Evolutionary conservation across 1,140 invertebrate species (phyloP).

Genomic region (Lasaia peninsularis): DNA sequence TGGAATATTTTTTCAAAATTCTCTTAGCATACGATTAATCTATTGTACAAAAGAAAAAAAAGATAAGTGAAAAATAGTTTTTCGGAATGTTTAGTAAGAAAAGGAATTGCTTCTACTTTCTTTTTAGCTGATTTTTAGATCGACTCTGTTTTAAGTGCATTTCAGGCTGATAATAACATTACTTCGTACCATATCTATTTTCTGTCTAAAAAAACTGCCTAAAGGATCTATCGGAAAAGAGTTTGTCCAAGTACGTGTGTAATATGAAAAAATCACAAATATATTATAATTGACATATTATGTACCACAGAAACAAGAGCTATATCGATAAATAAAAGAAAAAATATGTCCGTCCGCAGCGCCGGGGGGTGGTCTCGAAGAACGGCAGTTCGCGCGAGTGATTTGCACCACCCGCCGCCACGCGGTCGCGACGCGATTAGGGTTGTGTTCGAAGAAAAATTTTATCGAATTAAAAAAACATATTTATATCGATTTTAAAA

Average conservation of each 20-base stretch:
- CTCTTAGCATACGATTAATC: too few species aligned
- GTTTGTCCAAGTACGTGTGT: not conserved
- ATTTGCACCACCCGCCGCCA: slow-evolving; percentile 67
- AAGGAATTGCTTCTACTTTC: too few species aligned
- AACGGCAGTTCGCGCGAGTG: slow-evolving; percentile 72
- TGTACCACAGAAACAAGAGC: not conserved
- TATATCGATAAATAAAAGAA: slow-evolving; percentile 23
- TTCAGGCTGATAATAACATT: too few species aligned
- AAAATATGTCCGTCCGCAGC: slow-evolving; percentile 34
- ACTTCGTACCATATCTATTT: too few species aligned
- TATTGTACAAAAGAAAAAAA: too few species aligned
- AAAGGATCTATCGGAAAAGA: too few species aligned
- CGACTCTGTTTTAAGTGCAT: too few species aligned
- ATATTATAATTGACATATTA: slow-evolving; percentile 11
- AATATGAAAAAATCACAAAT: slow-evolving; percentile 22
- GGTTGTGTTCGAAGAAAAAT: slow-evolving; percentile 36
- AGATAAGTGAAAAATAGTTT: too few species aligned
- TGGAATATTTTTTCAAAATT: too few species aligned
- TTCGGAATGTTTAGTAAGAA: too few species aligned
- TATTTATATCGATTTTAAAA: slow-evolving; percentile 6
- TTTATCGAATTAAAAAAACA: slow-evolving; percentile 49
- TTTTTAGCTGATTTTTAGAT: too few species aligned
- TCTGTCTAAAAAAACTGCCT: too few species aligned
- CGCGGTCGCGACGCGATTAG: slow-evolving; percentile 59
- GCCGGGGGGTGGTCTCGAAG: slow-evolving; percentile 41